These are phyloP conservation scores for Syngnathoides biaculeatus DNA, from an alignment of 2,113 vertebrate genomes.

Conservation along the genomic window DNA sequence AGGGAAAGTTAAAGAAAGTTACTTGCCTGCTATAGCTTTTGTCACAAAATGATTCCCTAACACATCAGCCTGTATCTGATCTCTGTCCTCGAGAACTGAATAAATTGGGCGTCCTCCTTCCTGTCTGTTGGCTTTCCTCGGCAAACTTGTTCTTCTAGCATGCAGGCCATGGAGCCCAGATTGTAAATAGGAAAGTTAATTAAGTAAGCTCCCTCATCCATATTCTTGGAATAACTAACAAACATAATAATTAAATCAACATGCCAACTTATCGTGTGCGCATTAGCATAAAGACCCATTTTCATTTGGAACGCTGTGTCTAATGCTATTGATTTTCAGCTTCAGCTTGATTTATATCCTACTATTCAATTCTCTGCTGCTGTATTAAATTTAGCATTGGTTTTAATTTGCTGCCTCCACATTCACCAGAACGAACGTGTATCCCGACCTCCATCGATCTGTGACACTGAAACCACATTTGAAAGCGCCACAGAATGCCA, in stretches of 20 bases:
- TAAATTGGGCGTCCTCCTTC: conserved; percentile 27
- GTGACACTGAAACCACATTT: conserved; percentile 3
- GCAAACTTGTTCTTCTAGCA: conserved; percentile 45
- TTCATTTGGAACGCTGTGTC: conserved; percentile 13
- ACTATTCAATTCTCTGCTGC: conserved; percentile 16
- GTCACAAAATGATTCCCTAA: conserved; percentile 30
- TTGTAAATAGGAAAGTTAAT: conserved; percentile 49
- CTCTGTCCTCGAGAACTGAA: conserved; percentile 28
- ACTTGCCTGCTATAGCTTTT: conserved; percentile 8
- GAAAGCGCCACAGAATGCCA: neutral
- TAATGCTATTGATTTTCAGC: conserved; percentile 27
- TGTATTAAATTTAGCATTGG: neutral
- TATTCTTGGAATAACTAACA: conserved; percentile 5
- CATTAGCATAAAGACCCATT: conserved; percentile 10
- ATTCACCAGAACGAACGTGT: conserved; percentile 5
- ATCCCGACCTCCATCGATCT: conserved; percentile 25
- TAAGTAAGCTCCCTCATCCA: conserved; percentile 22
- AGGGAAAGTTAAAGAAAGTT: neutral
- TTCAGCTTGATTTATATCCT: conserved; percentile 2
- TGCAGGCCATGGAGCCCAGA: conserved; percentile 34
- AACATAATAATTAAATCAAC: conserved; percentile 4
- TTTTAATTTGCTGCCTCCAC: conserved; percentile 22
- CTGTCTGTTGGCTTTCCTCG: conserved; percentile 33
- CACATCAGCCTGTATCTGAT: conserved; percentile 28
- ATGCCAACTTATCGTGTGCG: neutral